Conservation (phyloP, 1,140 invertebrate species). For the Danaus melanippus region DNA sequence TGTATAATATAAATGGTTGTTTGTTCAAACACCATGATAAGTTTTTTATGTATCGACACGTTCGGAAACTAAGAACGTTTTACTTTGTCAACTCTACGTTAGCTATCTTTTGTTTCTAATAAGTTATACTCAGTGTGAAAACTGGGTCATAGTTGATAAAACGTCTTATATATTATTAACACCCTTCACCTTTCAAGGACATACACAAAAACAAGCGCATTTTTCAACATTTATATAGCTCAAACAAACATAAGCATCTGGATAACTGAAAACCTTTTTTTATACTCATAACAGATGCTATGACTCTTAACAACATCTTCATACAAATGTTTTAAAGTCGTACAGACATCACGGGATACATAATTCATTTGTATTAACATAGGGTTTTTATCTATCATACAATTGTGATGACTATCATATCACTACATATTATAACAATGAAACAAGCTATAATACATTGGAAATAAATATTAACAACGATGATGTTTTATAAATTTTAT, state of each 20-base stretch:
- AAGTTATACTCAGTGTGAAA: neutral
- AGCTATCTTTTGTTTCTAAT: too few relatives aligned
- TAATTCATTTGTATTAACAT: conserved; percentile 61
- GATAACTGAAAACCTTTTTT: too few relatives aligned
- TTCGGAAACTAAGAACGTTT: conserved; percentile 3
- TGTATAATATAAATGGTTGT: too few relatives aligned
- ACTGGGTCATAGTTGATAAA: conserved; percentile 13
- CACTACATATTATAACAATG: conserved; percentile 13
- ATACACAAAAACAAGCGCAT: too few relatives aligned
- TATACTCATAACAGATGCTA: too few relatives aligned
- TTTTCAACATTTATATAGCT: too few relatives aligned
- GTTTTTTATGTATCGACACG: conserved; percentile 21
- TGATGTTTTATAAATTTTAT: conserved; percentile 11
- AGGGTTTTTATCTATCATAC: conserved; percentile 30
- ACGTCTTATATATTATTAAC: too few relatives aligned
- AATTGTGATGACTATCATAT: conserved; percentile 27
- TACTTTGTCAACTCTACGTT: neutral
- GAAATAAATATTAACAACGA: conserved; percentile 3
- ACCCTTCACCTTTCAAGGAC: too few relatives aligned
- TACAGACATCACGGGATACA: conserved; percentile 52
- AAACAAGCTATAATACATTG: conserved; percentile 6
- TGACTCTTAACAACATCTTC: too few relatives aligned
- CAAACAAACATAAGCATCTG: too few relatives aligned
- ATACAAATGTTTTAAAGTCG: conserved; percentile 5
- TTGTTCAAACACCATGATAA: conserved; percentile 15